Conservation (phyloP, 2,888 invertebrate species). For the Drosophila mimetica region DNA sequence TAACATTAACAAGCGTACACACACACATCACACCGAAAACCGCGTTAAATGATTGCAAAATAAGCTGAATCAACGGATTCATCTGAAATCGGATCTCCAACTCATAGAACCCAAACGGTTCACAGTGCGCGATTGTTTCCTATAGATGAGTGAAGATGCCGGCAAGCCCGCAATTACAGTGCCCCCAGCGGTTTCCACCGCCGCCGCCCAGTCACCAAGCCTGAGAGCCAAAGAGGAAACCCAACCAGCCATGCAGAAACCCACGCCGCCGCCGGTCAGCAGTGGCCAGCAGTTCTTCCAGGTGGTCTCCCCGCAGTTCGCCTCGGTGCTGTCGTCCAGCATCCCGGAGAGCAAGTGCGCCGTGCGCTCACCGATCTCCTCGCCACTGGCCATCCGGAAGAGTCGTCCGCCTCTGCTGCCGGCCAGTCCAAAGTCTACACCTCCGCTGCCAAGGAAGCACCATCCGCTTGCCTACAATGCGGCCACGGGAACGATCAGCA, state of each 20-base stretch:
- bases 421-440: slow-evolving; percentile 80
- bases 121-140: slow-evolving; percentile 41
- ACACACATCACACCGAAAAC: slow-evolving; percentile 17
- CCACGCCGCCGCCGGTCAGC: slow-evolving; percentile 56
- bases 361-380: slow-evolving; percentile 79
- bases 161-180: slow-evolving; percentile 60
- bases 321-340: slow-evolving; percentile 73
- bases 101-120: background rate
- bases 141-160: slow-evolving; percentile 83
- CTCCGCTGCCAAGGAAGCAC: slow-evolving; percentile 78
- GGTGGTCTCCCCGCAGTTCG: slow-evolving; percentile 79
- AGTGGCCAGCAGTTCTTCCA: slow-evolving; percentile 75
- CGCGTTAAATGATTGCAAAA: slow-evolving; percentile 17
- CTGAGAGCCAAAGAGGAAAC: slow-evolving; percentile 51
- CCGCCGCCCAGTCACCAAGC: slow-evolving; percentile 9
- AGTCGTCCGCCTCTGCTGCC: slow-evolving; percentile 68
- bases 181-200: slow-evolving; percentile 34
- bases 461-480: slow-evolving; percentile 76
- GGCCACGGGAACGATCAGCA: slow-evolving; percentile 68
- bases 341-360: slow-evolving; percentile 74
- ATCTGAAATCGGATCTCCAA: background rate
- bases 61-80: slow-evolving; percentile 6
- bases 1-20: slow-evolving; percentile 23
- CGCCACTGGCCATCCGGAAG: slow-evolving; percentile 76
- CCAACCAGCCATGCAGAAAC: slow-evolving; percentile 59